Evolutionary conservation across 2,113 vertebrate species (phyloP), one percentile per base, ranked within the genome.

Genomic region (Eulemur rufifrons): DNA sequence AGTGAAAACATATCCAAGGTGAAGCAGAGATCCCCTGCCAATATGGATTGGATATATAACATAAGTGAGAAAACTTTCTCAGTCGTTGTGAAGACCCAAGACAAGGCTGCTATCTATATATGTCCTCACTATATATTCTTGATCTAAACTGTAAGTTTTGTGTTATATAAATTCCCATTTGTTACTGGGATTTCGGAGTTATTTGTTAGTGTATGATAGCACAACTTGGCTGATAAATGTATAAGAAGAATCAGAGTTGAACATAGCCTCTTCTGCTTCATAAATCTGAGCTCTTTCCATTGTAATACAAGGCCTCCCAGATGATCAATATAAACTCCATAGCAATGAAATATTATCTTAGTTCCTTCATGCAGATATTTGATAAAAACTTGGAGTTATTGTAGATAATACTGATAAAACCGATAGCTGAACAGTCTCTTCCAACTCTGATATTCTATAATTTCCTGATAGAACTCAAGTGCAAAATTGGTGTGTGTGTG

Each of bases 221-320:
- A 10, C 7, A 92, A 47, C 20, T 71, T 93, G 15, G 27, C 66
- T 93, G 23, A 88, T 71, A 77, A 47, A 92, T 4, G 18, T 84
- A 0, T 68, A 61, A 78, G 50, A 93, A 76, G 64, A 91, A 63
- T 92, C 63, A 89, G 61, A 87, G 20, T 47, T 80, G 6, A 95
- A 91, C 3, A 11, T 90, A 84, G 20, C 69, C 64, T 94, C 69
- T 90, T 94, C 63, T 92, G 27, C 21, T 97, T 93, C 34, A 27
- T 32, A 90, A 82, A 83, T 47, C 27, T 91, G 5, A 68, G 5
- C 20, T 74, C 12, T 94, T 92, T 77, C 47, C 17, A 66, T 71
- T 6, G 1, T 85, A 56, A 71, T 54, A 23, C 13, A 25, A 91
- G 54, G 2, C 27, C 12, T 95, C 50, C 12, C 20, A 59, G 23